Evolutionary conservation across 2,888 invertebrate species (phyloP).

Genomic region (Drosophila tanythrix): DNA sequence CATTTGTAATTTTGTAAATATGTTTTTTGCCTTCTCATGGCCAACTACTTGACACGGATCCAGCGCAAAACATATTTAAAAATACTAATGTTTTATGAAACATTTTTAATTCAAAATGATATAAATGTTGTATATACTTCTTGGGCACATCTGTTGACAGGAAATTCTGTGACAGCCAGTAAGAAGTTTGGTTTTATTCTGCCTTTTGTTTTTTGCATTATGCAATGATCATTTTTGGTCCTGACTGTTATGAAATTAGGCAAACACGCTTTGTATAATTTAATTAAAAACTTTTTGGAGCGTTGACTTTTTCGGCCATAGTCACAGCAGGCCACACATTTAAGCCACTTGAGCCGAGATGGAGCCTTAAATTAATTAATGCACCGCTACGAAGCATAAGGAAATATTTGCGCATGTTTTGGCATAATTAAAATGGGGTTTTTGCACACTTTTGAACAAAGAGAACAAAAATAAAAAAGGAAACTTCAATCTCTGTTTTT

Average conservation of each 20-base stretch:
- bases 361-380: conserved; percentile 72
- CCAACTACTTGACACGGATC: not conserved
- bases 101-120: not conserved
- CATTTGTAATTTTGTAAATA: not conserved
- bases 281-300: conserved; percentile 71
- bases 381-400: conserved; percentile 62
- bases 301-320: conserved; percentile 64
- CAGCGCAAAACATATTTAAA: not conserved
- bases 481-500: conserved; percentile 16
- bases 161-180: not conserved
- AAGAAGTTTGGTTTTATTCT: not conserved
- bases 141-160: not conserved
- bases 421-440: conserved; percentile 74
- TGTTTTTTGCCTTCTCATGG: not conserved
- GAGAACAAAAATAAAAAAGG: conserved; percentile 5
- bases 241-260: conserved; percentile 50
- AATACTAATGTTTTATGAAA: not conserved
- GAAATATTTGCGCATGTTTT: conserved; percentile 76
- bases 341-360: conserved; percentile 53
- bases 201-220: not conserved
- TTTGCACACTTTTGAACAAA: conserved; percentile 25
- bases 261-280: conserved; percentile 70
- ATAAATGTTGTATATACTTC: not conserved
- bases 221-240: conserved; percentile 9
- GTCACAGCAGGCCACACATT: conserved; percentile 60